phyloP scores from a whole-genome alignment of 2,888 invertebrate genomes.

The Trisateles emortualis region DNA sequence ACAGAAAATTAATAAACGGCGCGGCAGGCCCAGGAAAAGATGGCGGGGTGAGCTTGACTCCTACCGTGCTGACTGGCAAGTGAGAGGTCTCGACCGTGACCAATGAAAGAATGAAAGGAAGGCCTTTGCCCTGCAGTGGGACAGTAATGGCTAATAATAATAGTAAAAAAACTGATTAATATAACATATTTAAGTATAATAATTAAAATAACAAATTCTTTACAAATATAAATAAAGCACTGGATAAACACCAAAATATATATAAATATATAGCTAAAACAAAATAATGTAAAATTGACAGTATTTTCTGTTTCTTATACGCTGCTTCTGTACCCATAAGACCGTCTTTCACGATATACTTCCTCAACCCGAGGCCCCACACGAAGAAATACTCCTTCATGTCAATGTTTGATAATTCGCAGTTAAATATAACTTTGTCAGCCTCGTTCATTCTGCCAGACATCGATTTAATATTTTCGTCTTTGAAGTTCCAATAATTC shows the following conservation, averaged over 20 bases:
- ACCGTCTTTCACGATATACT: constrained; percentile 2
- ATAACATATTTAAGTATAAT: too few relatives aligned
- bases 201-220: too few relatives aligned
- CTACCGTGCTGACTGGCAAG: too few relatives aligned
- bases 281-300: too few relatives aligned
- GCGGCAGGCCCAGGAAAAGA: too few relatives aligned
- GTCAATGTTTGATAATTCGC: constrained; percentile 26
- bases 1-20: too few relatives aligned
- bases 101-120: too few relatives aligned
- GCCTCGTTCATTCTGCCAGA: constrained; percentile 18
- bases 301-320: not conserved
- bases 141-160: too few relatives aligned
- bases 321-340: not conserved
- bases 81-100: too few relatives aligned
- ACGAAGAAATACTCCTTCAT: not conserved
- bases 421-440: constrained; percentile 37
- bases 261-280: not conserved
- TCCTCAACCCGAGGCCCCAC: constrained; percentile 5
- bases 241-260: not conserved
- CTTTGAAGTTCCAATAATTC: constrained; percentile 24
- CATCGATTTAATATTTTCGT: constrained; percentile 9
- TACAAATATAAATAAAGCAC: not conserved
- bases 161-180: too few relatives aligned
- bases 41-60: too few relatives aligned
- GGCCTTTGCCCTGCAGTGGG: too few relatives aligned